Conservation (phyloP, 2,113 vertebrate genomes). For the Mixornis gularis region DNA sequence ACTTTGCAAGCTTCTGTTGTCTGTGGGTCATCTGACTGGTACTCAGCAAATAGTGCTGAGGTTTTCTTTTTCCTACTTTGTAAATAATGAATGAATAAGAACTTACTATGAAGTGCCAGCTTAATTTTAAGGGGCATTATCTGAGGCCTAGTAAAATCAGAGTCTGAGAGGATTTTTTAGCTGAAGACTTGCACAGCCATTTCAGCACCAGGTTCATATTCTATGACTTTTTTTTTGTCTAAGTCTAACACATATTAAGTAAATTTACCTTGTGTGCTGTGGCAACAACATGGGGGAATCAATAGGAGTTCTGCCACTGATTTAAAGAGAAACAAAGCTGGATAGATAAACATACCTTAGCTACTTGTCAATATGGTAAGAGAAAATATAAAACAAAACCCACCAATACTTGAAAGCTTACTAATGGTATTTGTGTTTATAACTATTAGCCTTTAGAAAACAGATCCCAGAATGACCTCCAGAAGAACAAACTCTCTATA, state of each 20-base stretch:
- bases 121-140: conserved; percentile 13
- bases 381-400: not conserved
- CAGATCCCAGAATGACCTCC: not conserved
- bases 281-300: not conserved
- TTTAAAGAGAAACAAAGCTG: not conserved
- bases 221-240: not conserved
- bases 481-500: not conserved
- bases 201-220: not conserved
- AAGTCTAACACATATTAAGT: not conserved
- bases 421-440: not conserved
- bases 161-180: not conserved
- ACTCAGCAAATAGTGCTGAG: conserved; percentile 21
- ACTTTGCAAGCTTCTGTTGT: conserved; percentile 26
- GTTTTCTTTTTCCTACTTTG: conserved; percentile 7
- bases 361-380: not conserved
- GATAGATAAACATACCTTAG: not conserved
- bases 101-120: not conserved
- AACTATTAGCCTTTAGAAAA: not conserved
- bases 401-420: not conserved
- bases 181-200: not conserved
- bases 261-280: not conserved
- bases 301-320: not conserved
- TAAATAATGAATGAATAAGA: conserved; percentile 37
- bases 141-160: not conserved
- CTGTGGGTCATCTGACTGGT: conserved; percentile 2